phyloP scores from a whole-genome alignment of 1,140 invertebrate species.

The Cyclina sinensis region DNA sequence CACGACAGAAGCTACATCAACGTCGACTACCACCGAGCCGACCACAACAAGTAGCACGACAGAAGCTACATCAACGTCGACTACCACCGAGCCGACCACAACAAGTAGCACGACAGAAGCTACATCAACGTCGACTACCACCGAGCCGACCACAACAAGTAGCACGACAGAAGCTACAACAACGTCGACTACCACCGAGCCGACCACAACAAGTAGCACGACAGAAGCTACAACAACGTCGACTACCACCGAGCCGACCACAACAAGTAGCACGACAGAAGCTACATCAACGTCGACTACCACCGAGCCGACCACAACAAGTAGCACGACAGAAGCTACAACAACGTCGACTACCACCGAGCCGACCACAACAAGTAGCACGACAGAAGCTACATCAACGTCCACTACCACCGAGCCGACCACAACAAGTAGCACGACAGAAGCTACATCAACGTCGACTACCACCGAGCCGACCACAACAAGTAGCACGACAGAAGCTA shows the following conservation, averaged over 20 bases:
- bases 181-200: conserved; percentile 14
- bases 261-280: background rate
- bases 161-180: background rate
- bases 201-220: background rate
- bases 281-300: background rate
- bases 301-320: background rate
- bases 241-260: background rate
- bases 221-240: conserved; percentile 31
- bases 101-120: background rate
- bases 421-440: background rate
- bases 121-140: background rate
- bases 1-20: conserved; percentile 59
- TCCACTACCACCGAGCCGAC: background rate
- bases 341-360: background rate
- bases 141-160: background rate
- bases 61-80: conserved; percentile 61
- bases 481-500: background rate
- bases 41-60: conserved; percentile 68
- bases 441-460: background rate
- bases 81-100: conserved; percentile 18
- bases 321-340: background rate
- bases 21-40: conserved; percentile 48
- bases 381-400: background rate
- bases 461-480: background rate
- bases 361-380: background rate